Evolutionary conservation across 1,140 invertebrate genomes (phyloP).

Genomic region (Aricia agestis): DNA sequence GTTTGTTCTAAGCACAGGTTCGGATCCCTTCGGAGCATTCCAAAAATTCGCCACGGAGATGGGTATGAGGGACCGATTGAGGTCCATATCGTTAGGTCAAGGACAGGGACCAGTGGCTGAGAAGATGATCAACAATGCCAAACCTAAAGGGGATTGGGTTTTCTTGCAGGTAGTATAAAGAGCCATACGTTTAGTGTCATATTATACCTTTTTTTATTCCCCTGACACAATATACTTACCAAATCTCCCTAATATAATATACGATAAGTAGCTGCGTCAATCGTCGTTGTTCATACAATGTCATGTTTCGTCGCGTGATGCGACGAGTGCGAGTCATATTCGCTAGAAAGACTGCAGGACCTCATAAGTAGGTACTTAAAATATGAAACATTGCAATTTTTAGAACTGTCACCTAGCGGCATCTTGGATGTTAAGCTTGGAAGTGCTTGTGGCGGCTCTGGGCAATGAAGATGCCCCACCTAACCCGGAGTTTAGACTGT

Average conservation of each 20-base stretch:
- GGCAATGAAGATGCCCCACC: slow-evolving; percentile 78
- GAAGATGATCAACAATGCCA: slow-evolving; percentile 85
- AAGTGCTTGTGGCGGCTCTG: slow-evolving; percentile 83
- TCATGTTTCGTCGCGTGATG: too few species aligned
- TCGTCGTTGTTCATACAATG: too few species aligned
- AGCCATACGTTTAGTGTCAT: background rate
- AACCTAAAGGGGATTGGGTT: slow-evolving; percentile 86
- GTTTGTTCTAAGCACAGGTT: slow-evolving; percentile 93
- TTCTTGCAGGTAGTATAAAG: slow-evolving; percentile 79
- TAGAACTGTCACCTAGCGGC: slow-evolving; percentile 95
- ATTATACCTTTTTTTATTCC: too few species aligned
- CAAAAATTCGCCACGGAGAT: slow-evolving; percentile 88
- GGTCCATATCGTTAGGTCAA: slow-evolving; percentile 92
- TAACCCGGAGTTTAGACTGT: slow-evolving; percentile 87
- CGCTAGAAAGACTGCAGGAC: too few species aligned
- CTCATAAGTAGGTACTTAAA: too few species aligned
- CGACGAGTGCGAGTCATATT: too few species aligned
- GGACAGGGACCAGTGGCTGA: slow-evolving; percentile 92
- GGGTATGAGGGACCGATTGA: slow-evolving; percentile 84
- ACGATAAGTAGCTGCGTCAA: too few species aligned
- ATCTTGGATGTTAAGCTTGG: slow-evolving; percentile 91
- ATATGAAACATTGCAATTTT: slow-evolving; percentile 34
- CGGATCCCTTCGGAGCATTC: slow-evolving; percentile 90
- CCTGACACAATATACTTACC: too few species aligned
- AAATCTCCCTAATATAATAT: too few species aligned